phyloP scores from a whole-genome alignment of 30 jellyfish, hydroid and myxozoan genomes.

The Catostylus mosaicus region DNA sequence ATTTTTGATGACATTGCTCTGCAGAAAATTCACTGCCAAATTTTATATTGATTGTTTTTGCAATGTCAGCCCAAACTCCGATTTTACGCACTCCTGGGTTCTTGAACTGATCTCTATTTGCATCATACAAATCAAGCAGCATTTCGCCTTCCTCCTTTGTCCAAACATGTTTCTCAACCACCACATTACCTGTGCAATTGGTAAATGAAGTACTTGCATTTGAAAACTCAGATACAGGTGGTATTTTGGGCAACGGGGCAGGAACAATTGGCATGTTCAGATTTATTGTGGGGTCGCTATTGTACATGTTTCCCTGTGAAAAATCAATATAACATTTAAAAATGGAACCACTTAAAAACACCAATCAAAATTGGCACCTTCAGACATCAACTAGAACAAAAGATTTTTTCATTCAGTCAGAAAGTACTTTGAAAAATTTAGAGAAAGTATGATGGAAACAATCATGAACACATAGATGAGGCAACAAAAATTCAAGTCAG shows the following conservation, averaged over 20 bases:
- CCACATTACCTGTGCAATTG: background rate
- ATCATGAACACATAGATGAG: too few species aligned
- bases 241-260: background rate
- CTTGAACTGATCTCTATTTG: conserved; percentile 59
- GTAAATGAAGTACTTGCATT: background rate
- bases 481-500: too few species aligned
- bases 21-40: conserved; percentile 76
- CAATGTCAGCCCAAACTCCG: conserved; percentile 85
- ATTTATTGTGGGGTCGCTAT: too few species aligned
- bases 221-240: background rate
- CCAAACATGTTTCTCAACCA: conserved; percentile 87
- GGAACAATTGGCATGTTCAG: background rate
- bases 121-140: conserved; percentile 81
- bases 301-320: too few species aligned
- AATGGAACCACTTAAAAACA: too few species aligned
- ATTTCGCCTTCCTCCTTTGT: conserved; percentile 81
- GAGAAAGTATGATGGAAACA: too few species aligned
- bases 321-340: too few species aligned
- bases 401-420: too few species aligned
- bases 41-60: conserved; percentile 51
- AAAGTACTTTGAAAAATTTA: too few species aligned
- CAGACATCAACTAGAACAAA: too few species aligned
- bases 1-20: conserved; percentile 85
- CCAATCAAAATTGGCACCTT: too few species aligned
- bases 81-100: conserved; percentile 88